Evolutionary conservation across 2,888 invertebrate species (phyloP).

Genomic region (Troides oblongomaculatus): DNA sequence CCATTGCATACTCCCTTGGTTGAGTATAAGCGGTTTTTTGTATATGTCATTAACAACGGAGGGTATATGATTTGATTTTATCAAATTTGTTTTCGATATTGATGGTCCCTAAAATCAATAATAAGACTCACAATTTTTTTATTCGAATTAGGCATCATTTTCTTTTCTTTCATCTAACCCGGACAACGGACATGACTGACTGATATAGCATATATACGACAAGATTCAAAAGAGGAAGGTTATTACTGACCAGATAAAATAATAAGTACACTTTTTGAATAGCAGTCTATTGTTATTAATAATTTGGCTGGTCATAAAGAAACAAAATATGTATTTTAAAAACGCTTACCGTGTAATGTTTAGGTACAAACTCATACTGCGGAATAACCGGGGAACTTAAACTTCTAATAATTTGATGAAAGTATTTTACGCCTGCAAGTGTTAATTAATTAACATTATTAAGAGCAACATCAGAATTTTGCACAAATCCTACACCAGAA

Average conservation of each 20-base stretch:
- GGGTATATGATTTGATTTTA: conserved; percentile 83
- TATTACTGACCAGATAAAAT: too few species aligned
- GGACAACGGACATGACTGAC: background rate
- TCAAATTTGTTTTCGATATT: conserved; percentile 78
- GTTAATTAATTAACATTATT: background rate
- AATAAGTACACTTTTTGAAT: too few species aligned
- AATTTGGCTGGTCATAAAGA: background rate
- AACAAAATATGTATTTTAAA: background rate
- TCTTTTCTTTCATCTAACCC: background rate
- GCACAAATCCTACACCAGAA: too few species aligned
- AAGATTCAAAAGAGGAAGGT: too few species aligned
- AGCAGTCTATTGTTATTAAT: background rate
- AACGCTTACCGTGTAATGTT: conserved; percentile 55
- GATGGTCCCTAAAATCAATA: conserved; percentile 77
- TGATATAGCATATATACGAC: too few species aligned
- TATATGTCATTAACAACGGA: conserved; percentile 88
- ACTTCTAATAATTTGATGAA: conserved; percentile 14
- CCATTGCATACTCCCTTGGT: conserved; percentile 95
- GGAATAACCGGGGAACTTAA: conserved; percentile 37
- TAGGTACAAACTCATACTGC: conserved; percentile 51
- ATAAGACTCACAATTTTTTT: background rate
- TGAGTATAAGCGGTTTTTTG: conserved; percentile 89
- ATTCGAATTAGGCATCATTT: background rate
- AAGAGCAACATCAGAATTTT: background rate
- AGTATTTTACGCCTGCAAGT: conserved; percentile 24